phyloP scores from a whole-genome alignment of 2,797 vertebrate genomes.

The Periparus ater region DNA sequence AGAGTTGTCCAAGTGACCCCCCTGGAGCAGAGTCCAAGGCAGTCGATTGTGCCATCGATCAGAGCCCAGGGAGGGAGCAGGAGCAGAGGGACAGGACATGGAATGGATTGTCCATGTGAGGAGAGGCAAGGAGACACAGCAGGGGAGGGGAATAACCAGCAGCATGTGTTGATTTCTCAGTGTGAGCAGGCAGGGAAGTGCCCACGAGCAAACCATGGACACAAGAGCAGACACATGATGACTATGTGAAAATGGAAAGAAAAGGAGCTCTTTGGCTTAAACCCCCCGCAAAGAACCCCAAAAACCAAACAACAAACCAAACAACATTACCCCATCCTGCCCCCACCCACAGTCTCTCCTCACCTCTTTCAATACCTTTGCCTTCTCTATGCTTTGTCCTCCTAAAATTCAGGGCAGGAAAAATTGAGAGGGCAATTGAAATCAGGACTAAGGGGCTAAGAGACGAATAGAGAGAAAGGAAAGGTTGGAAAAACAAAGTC shows the following conservation, averaged over 20 bases:
- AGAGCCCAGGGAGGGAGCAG: background rate
- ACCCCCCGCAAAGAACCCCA: background rate
- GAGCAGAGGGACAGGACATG: background rate
- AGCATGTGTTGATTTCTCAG: background rate
- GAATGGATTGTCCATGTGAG: background rate
- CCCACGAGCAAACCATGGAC: fast-evolving
- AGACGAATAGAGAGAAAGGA: background rate
- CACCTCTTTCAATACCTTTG: background rate
- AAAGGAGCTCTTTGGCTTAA: background rate
- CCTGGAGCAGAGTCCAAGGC: background rate
- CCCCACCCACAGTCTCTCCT: background rate
- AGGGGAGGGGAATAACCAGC: background rate
- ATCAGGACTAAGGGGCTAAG: background rate
- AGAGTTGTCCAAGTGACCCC: background rate
- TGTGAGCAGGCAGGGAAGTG: background rate
- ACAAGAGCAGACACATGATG: background rate
- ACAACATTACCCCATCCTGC: background rate
- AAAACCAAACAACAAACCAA: background rate
- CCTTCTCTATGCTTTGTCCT: background rate
- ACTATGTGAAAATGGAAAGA: background rate
- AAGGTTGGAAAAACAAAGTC: background rate
- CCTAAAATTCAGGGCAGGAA: background rate
- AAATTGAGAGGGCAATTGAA: background rate
- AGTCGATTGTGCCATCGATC: fast-evolving
- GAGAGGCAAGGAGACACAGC: background rate